Evolutionary conservation across 2,113 vertebrate genomes (phyloP).

Genomic region (Cyphomyrus discorhynchus): DNA sequence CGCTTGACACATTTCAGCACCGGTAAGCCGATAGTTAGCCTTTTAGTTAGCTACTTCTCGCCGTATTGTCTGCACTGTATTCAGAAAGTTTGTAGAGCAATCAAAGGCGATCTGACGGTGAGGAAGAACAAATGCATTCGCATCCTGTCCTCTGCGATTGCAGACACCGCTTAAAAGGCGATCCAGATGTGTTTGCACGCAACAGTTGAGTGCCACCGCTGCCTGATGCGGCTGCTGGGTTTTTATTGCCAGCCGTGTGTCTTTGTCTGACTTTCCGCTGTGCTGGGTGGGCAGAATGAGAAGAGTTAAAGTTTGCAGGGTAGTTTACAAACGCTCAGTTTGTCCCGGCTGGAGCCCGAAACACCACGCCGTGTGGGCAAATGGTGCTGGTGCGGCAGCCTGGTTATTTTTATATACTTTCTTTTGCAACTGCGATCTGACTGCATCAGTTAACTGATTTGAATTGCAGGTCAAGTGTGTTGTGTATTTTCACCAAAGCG

Average conservation of each 20-base stretch:
- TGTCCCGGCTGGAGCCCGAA: neutral
- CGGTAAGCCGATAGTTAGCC: conserved; percentile 44
- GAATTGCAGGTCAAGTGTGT: neutral
- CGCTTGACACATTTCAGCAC: conserved; percentile 40
- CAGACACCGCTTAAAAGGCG: neutral
- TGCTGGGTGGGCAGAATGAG: conserved; percentile 5
- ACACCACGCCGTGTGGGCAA: neutral
- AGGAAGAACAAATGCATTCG: neutral
- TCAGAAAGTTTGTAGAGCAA: conserved; percentile 6
- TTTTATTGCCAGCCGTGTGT: neutral
- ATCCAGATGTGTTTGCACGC: conserved; percentile 6
- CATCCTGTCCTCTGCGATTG: neutral
- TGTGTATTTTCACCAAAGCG: neutral
- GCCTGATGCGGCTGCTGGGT: neutral
- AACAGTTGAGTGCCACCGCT: conserved; percentile 13
- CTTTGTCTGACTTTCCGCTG: conserved; percentile 6
- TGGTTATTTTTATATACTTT: neutral
- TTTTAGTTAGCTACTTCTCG: conserved; percentile 4
- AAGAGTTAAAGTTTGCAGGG: neutral
- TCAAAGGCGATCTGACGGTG: neutral
- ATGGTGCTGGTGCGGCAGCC: neutral
- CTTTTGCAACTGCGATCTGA: neutral
- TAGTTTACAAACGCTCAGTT: neutral
- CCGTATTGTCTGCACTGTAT: conserved; percentile 16
- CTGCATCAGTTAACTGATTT: neutral